A percentile compares a stretch with the other conserved stretches of the same genome.
These are phyloP conservation scores for Drosophila incognita DNA, from an alignment of 2,888 invertebrate species.

Conservation along the genomic window DNA sequence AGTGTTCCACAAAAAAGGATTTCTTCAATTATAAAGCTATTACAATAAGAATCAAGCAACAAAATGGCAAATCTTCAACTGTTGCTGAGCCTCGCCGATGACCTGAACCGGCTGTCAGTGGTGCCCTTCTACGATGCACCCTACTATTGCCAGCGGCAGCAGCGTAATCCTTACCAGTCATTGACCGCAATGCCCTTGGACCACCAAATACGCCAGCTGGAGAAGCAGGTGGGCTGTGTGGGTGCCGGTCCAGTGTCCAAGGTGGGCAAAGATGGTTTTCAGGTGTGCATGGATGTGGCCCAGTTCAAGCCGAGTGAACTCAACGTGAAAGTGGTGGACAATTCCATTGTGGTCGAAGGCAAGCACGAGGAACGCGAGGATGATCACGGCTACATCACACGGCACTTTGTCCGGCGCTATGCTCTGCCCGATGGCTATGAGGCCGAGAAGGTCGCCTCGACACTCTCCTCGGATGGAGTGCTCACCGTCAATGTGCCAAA, in stretches of 20 bases:
- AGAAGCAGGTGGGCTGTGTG: conserved; percentile 48
- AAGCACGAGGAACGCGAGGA: conserved; percentile 90
- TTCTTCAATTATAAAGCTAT: background rate
- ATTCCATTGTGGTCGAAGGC: conserved; percentile 88
- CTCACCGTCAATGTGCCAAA: conserved; percentile 90
- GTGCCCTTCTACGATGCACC: conserved; percentile 62
- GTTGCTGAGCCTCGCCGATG: conserved; percentile 69
- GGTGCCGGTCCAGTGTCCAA: conserved; percentile 42
- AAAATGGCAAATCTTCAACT: conserved; percentile 73
- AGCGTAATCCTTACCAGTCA: conserved; percentile 51
- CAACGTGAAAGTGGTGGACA: conserved; percentile 89
- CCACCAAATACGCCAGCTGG: conserved; percentile 62
- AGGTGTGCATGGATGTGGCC: conserved; percentile 89
- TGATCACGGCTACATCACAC: conserved; percentile 90
- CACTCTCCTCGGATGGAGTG: conserved; percentile 92
- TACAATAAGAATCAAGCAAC: background rate
- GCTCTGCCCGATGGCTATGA: conserved; percentile 90
- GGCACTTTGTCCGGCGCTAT: conserved; percentile 91
- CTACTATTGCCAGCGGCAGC: conserved; percentile 51
- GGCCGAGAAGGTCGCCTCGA: conserved; percentile 89
- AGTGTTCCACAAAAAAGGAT: conserved; percentile 16
- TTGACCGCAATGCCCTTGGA: conserved; percentile 52
- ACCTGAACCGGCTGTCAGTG: conserved; percentile 67
- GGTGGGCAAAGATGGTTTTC: conserved; percentile 89
- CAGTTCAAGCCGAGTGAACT: conserved; percentile 90